These are phyloP conservation scores for Troides oblongomaculatus DNA, from an alignment of 2,888 invertebrate species.

Conservation along the genomic window DNA sequence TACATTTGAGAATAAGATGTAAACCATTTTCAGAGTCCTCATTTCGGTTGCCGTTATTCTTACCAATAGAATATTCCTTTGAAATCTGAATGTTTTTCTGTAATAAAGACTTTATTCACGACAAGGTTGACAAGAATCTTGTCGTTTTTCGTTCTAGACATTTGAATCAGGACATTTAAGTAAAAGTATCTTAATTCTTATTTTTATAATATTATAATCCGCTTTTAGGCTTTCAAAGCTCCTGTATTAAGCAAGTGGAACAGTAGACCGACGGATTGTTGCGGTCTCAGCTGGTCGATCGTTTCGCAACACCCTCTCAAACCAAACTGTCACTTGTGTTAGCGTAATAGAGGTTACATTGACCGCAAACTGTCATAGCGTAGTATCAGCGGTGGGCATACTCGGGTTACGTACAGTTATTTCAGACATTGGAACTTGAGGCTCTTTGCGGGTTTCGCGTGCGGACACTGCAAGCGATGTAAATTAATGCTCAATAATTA, in stretches of 20 bases:
- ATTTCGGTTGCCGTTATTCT: no score
- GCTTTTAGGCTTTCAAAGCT: constrained; percentile 8
- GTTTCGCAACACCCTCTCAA: constrained; percentile 34
- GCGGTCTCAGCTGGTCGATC: constrained; percentile 38
- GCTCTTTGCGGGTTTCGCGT: constrained; percentile 29
- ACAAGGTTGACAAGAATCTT: no score
- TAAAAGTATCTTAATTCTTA: no score
- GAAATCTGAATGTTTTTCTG: no score
- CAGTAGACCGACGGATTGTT: constrained; percentile 6
- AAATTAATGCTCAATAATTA: background rate
- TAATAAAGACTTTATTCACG: no score
- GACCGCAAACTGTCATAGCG: constrained; percentile 32
- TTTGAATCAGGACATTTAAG: no score
- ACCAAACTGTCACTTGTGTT: constrained; percentile 37
- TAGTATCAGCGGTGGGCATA: constrained; percentile 36
- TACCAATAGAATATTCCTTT: background rate
- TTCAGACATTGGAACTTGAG: constrained; percentile 49
- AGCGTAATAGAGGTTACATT: constrained; percentile 37
- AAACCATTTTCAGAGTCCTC: constrained; percentile 31
- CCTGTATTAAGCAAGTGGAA: constrained; percentile 4
- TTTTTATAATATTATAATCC: background rate
- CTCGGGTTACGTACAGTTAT: constrained; percentile 52
- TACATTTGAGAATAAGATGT: constrained; percentile 42
- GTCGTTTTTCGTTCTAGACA: no score
- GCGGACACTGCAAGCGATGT: background rate